phyloP scores from a whole-genome alignment of 2,797 vertebrate species.

The Tiaroga cobitis region DNA sequence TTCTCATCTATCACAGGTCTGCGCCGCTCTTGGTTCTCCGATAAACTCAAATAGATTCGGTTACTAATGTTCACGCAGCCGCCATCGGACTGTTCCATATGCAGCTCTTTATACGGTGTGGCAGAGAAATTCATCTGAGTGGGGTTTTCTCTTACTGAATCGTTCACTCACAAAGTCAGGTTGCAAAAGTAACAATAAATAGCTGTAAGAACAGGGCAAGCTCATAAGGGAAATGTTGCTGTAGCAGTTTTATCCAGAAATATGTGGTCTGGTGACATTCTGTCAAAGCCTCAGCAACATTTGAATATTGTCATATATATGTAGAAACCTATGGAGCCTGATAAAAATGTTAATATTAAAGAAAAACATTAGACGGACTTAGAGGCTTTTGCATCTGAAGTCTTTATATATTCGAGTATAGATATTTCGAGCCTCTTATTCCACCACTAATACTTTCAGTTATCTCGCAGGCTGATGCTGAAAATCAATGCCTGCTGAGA shows the following conservation, averaged over 20 bases:
- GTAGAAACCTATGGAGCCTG: no score
- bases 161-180: not conserved
- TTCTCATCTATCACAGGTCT: conserved; percentile 80
- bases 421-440: not conserved
- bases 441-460: not conserved
- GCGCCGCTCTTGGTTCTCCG: conserved; percentile 59
- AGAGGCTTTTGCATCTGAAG: no score
- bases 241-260: not conserved
- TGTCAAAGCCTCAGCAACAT: not conserved
- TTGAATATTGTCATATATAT: not conserved
- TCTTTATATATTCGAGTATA: not conserved
- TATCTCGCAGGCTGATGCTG: not conserved
- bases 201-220: conserved; percentile 10
- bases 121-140: conserved; percentile 45
- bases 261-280: not conserved
- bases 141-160: conserved; percentile 35
- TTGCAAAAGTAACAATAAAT: conserved; percentile 32
- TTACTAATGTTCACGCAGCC: conserved; percentile 49
- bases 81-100: conserved; percentile 35
- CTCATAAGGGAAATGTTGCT: not conserved
- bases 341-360: no score
- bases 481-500: not conserved
- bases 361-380: no score
- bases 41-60: conserved; percentile 62
- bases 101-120: not conserved